phyloP scores from a whole-genome alignment of 2,797 vertebrate genomes.

The Lagodon rhomboides region DNA sequence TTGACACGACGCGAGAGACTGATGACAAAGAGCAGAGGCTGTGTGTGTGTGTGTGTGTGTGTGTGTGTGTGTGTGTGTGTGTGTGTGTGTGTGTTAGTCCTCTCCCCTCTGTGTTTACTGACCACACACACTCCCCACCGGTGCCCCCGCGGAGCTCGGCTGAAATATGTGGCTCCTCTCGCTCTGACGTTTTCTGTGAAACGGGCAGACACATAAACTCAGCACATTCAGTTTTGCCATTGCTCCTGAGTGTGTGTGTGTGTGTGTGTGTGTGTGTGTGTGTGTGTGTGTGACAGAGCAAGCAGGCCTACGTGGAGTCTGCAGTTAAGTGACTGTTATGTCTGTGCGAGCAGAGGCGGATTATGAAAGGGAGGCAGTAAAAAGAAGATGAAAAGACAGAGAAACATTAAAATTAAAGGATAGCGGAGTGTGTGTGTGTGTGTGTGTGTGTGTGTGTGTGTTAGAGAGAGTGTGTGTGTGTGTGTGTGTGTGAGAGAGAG shows the following conservation, averaged over 20 bases:
- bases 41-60: slow-evolving; percentile 29
- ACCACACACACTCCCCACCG: slow-evolving; percentile 34
- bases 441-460: slow-evolving; percentile 9
- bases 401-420: slow-evolving; percentile 49
- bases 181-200: slow-evolving; percentile 27
- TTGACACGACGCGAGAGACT: slow-evolving; percentile 35
- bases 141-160: slow-evolving; percentile 28
- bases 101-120: slow-evolving; percentile 54
- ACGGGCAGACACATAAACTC: slow-evolving; percentile 34
- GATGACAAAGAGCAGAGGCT: slow-evolving; percentile 61
- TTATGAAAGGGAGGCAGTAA: slow-evolving; percentile 42
- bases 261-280: slow-evolving; percentile 25
- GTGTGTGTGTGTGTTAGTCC: slow-evolving; percentile 25
- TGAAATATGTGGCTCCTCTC: slow-evolving; percentile 55
- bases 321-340: slow-evolving; percentile 57
- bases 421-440: background rate
- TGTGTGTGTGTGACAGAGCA: slow-evolving; percentile 12
- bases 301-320: slow-evolving; percentile 30
- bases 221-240: slow-evolving; percentile 36
- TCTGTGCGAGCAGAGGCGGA: slow-evolving; percentile 36
- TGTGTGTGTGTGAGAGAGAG: slow-evolving; percentile 4
- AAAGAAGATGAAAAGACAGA: slow-evolving; percentile 52
- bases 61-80: slow-evolving; percentile 20
- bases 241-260: slow-evolving; percentile 20
- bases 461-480: background rate